A percentile compares a stretch with the other conserved stretches of the same genome.
phyloP scores from a whole-genome alignment of 1,140 invertebrate genomes.

The Orius laevigatus region DNA sequence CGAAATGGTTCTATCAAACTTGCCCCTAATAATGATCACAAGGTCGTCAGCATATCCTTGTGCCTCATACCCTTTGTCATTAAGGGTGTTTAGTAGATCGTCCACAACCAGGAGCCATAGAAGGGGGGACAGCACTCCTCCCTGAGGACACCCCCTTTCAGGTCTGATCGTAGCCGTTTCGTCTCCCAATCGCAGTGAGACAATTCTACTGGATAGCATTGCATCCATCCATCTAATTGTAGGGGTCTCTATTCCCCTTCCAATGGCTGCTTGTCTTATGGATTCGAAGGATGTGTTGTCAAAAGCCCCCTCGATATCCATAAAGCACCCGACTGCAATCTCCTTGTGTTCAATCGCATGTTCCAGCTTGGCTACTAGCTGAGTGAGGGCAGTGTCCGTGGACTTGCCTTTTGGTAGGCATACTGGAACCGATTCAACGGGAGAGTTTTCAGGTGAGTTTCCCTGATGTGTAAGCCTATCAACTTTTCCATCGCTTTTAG shows the following conservation, averaged over 20 bases:
- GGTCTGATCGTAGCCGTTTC: background rate
- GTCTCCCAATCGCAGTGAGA: background rate
- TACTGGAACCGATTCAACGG: slow-evolving; percentile 7
- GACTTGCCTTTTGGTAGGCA: slow-evolving; percentile 6
- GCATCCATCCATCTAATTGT: slow-evolving; percentile 1
- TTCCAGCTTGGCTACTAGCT: background rate
- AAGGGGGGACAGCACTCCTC: slow-evolving; percentile 15
- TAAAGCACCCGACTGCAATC: background rate
- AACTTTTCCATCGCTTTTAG: slow-evolving; percentile 13
- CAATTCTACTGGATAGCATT: background rate
- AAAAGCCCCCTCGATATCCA: slow-evolving; percentile 18
- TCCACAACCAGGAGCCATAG: slow-evolving; percentile 16
- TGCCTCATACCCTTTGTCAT: background rate
- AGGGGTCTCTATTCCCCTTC: background rate
- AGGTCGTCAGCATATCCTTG: slow-evolving; percentile 2
- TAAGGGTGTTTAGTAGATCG: slow-evolving; percentile 6
- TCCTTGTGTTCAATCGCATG: background rate
- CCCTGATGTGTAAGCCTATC: slow-evolving; percentile 6
- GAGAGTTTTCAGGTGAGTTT: background rate
- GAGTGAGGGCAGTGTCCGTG: background rate
- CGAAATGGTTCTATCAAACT: background rate
- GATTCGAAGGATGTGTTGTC: slow-evolving; percentile 11
- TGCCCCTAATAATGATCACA: slow-evolving; percentile 1
- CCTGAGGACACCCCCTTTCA: slow-evolving; percentile 15
- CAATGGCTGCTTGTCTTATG: slow-evolving; percentile 5